phyloP scores from a whole-genome alignment of 2,113 vertebrate genomes.

The Tychaedon coryphoeus region DNA sequence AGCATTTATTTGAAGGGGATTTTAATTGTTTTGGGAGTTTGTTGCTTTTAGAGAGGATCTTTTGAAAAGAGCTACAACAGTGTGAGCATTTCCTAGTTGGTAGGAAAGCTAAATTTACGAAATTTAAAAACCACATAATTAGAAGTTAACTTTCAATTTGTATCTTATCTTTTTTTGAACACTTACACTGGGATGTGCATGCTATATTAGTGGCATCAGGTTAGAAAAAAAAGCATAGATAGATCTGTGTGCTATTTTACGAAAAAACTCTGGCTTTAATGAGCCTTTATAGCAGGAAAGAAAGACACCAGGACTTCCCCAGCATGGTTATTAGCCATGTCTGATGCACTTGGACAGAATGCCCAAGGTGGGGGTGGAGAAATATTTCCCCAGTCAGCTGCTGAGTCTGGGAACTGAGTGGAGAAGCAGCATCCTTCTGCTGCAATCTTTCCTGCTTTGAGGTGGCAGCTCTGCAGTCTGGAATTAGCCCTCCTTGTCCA shows the following conservation, averaged over 20 bases:
- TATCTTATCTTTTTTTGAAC: not conserved
- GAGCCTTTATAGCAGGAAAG: not conserved
- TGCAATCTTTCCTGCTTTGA: not conserved
- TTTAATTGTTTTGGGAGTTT: not conserved
- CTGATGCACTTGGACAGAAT: not conserved
- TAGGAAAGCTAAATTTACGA: not conserved
- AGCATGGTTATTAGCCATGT: not conserved
- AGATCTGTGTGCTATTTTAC: not conserved
- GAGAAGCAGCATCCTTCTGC: not conserved
- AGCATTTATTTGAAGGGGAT: not conserved
- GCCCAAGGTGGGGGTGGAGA: not conserved
- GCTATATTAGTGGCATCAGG: not conserved
- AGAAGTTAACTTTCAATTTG: not conserved
- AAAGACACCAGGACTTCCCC: not conserved
- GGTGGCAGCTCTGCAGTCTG: not conserved
- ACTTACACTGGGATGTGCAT: not conserved
- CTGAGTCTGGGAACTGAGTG: not conserved
- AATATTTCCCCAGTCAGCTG: not conserved
- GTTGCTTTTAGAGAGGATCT: not conserved
- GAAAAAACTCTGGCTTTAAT: fast-evolving
- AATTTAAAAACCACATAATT: not conserved
- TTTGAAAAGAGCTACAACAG: not conserved
- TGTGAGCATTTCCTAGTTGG: not conserved
- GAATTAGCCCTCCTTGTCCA: not conserved
- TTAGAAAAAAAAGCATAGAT: not conserved